Evolutionary conservation across 2,888 invertebrate genomes (phyloP).

Genomic region (Priocnemis perturbator): DNA sequence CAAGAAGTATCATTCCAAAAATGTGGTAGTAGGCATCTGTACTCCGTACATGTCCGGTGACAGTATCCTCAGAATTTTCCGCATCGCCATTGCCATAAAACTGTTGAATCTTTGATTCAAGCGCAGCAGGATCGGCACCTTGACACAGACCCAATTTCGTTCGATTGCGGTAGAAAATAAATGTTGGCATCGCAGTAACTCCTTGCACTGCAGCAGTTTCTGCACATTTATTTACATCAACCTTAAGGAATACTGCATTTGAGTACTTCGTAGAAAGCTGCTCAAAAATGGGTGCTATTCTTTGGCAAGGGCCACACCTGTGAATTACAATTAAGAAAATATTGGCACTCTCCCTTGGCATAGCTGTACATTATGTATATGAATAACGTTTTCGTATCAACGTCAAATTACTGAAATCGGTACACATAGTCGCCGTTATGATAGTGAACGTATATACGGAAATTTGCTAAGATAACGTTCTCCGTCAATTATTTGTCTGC

Average conservation of each 20-base stretch:
- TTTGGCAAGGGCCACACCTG: constrained; percentile 98
- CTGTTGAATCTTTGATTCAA: constrained; percentile 94
- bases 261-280: constrained; percentile 91
- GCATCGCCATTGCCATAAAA: constrained; percentile 84
- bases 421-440: too few relatives aligned
- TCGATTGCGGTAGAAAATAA: constrained; percentile 94
- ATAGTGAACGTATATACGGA: too few relatives aligned
- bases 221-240: constrained; percentile 95
- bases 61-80: constrained; percentile 80
- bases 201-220: constrained; percentile 92
- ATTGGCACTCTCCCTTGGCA: too few relatives aligned
- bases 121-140: constrained; percentile 88
- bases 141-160: constrained; percentile 90
- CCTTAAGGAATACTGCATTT: constrained; percentile 92
- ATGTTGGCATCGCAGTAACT: constrained; percentile 98
- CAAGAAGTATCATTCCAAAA: constrained; percentile 67
- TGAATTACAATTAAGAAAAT: neutral
- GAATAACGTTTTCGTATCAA: too few relatives aligned
- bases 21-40: constrained; percentile 67
- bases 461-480: too few relatives aligned
- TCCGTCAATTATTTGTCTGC: too few relatives aligned
- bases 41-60: constrained; percentile 87
- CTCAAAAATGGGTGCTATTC: constrained; percentile 95
- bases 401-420: too few relatives aligned
- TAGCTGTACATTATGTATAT: too few relatives aligned